Evolutionary conservation across 2,888 invertebrate species (phyloP), one percentile per base, ranked within the genome.

Genomic region (Linhomoeus sp.): DNA sequence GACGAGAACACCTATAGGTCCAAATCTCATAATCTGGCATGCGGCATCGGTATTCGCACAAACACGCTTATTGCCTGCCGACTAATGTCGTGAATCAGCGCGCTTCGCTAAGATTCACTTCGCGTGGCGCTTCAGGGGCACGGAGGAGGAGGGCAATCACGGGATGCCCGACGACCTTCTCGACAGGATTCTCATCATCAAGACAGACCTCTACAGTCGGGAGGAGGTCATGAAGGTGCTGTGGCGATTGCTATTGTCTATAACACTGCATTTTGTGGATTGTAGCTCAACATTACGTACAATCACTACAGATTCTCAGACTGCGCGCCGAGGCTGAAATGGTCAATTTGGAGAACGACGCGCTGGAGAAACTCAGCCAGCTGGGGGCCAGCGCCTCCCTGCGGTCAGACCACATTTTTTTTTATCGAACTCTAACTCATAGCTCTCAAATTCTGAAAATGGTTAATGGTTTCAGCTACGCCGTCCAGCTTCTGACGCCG

Each of bases 81-180:
- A n/a, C n/a, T n/a, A n/a, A n/a, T n/a, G n/a, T n/a, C n/a, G n/a
- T n/a, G n/a, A n/a, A n/a, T n/a, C n/a, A n/a, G n/a, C n/a, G n/a
- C n/a, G n/a, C n/a, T n/a, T n/a, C n/a, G n/a, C n/a, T n/a, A n/a
- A n/a, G n/a, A 40, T 50, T 20, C 39, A 41, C 42, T 46, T 52
- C 46, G 23, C 42, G n/a, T n/a, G 41, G 40, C 23, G 20, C 5
- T 56, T 36, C 58, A 72, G 74, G 50, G 75, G 75, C 3, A 70
- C 73, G 29, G 71, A 72, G 45, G 72, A 72, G 48, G 80, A 92
- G 67, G 81, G 92, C 0, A 81, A 94, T 0, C 97, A 97, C 64
- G 97, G 94, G 12, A 81, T 97, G 60, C 97, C 97, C 0, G 69
- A 88, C 47, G 97, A 99, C 73, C 73, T 97, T 38, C 70, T 97